Base-by-base conservation (phyloP, 2,797 vertebrate species). In the Brotula barbata region DNA sequence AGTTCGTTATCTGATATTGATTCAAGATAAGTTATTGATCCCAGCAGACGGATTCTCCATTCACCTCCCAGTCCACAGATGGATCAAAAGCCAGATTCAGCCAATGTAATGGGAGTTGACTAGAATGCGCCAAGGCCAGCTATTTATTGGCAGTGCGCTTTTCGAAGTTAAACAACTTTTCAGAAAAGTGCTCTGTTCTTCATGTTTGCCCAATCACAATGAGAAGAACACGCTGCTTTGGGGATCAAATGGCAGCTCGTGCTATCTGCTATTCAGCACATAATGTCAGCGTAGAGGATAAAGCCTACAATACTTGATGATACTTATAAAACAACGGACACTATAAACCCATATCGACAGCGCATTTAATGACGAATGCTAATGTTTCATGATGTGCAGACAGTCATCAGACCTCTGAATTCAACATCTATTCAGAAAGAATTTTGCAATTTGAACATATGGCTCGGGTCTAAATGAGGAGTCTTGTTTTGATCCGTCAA, bases 401-500 rank as follows among this genome's bases (percentile, higher is more conserved):
- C 21, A 68, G 19, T 62, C 39, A 70, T 39, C 42, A 15, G 15
- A 60, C 63, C 65, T 63, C 14, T 47, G 6, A 65, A 52, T 59
- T 56, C 16, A 31, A 5, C 50, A 37, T 46, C 39, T 14, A 41
- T 37, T 69, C 48, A 55, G 58, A 33, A 59, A 45, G 57, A 57
- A 22, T 21, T 65, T 54, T 49, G 33, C 58, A 54, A 39, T 19
- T 60, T 41, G 20, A 68, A 22, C 60, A 19, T 47, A 22, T 20
- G 14, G 13, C 21, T 41, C 42, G 13, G 15, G 36, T 44, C 44
- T 79, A 68, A 78, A 78, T 73, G 65, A 75, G 47, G 22, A 55
- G 61, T 52, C 61, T 68, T 77, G 53, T 75, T 73, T 49, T 77
- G n/a, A 78, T 70, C 49, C 64, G 62, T 72, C 53, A 39, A 59